Evolutionary conservation across 2,797 vertebrate genomes (phyloP).

Genomic region (Arrhamphus sclerolepis): DNA sequence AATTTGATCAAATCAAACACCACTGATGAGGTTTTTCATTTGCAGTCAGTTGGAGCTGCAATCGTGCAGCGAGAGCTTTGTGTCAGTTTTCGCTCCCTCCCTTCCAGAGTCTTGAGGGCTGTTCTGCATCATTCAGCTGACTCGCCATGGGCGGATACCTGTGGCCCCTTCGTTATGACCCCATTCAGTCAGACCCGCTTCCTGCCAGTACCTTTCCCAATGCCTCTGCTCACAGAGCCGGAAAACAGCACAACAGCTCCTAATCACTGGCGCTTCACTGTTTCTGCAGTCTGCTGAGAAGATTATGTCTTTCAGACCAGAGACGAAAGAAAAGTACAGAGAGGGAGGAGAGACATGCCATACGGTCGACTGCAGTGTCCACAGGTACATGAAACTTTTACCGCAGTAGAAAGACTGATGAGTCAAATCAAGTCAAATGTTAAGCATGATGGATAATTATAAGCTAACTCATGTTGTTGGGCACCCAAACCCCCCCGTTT

Average conservation of each 20-base stretch:
- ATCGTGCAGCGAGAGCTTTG: conserved; percentile 16
- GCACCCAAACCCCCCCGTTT: too few relatives aligned
- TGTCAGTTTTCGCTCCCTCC: conserved; percentile 11
- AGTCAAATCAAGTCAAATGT: too few relatives aligned
- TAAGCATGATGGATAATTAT: too few relatives aligned
- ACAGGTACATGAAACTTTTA: too few relatives aligned
- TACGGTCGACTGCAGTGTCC: not conserved
- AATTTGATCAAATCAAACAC: conserved; percentile 2
- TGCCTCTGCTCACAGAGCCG: conserved; percentile 43
- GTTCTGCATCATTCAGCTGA: conserved; percentile 42
- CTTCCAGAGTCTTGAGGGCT: conserved; percentile 20
- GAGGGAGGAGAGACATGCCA: not conserved
- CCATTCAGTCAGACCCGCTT: conserved; percentile 53
- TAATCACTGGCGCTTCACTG: conserved; percentile 44
- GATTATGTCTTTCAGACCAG: conserved; percentile 37
- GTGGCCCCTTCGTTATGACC: conserved; percentile 59
- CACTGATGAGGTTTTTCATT: not conserved
- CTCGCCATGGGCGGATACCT: conserved; percentile 48
- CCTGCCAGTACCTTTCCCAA: conserved; percentile 41
- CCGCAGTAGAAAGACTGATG: too few relatives aligned
- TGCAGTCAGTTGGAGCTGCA: conserved; percentile 3
- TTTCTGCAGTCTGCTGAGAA: conserved; percentile 41
- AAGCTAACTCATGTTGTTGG: too few relatives aligned
- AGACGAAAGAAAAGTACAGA: conserved; percentile 12
- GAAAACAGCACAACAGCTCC: conserved; percentile 47